Evolutionary conservation across 2,888 invertebrate species (phyloP).

Genomic region (Acanthosoma haemorrhoidale): DNA sequence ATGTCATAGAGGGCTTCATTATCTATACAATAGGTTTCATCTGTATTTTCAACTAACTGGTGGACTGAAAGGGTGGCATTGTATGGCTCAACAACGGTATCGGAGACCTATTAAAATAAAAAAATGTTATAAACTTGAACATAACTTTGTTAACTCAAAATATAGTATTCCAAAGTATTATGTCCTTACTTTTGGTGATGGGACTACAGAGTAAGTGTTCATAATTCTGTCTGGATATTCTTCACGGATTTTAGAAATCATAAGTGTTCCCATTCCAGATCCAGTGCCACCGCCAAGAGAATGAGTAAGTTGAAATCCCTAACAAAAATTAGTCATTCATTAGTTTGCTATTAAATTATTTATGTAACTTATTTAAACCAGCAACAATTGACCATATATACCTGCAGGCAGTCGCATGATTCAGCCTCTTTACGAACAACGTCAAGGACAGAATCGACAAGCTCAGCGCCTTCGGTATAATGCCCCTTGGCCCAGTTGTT

Average conservation of each 20-base stretch:
- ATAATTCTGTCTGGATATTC: conserved; percentile 63
- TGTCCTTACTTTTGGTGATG: conserved; percentile 42
- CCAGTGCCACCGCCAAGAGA: conserved; percentile 62
- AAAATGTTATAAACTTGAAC: background rate
- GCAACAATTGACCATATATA: conserved; percentile 21
- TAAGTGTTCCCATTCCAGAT: conserved; percentile 60
- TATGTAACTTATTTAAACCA: background rate
- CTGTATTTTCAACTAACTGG: conserved; percentile 59
- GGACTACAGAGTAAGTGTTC: conserved; percentile 55
- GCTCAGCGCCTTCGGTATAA: conserved; percentile 58
- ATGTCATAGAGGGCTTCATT: conserved; percentile 62
- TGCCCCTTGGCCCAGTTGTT: conserved; percentile 55
- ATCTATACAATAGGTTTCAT: conserved; percentile 59
- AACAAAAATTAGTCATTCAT: conserved; percentile 20
- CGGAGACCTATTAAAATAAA: conserved; percentile 49
- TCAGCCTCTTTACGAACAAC: conserved; percentile 52
- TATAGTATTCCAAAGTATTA: background rate
- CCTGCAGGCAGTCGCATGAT: conserved; percentile 58
- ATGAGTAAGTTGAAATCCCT: conserved; percentile 57
- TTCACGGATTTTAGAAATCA: conserved; percentile 60
- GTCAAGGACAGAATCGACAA: conserved; percentile 53
- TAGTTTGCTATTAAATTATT: background rate
- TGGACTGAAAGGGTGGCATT: conserved; percentile 60
- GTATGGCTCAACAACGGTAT: conserved; percentile 60
- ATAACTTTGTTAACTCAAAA: background rate